Percentiles rank a stretch among this genome's conserved stretches.
These are phyloP conservation scores for Cottus gobio DNA, from an alignment of 2,113 vertebrate species.

Conservation along the genomic window DNA sequence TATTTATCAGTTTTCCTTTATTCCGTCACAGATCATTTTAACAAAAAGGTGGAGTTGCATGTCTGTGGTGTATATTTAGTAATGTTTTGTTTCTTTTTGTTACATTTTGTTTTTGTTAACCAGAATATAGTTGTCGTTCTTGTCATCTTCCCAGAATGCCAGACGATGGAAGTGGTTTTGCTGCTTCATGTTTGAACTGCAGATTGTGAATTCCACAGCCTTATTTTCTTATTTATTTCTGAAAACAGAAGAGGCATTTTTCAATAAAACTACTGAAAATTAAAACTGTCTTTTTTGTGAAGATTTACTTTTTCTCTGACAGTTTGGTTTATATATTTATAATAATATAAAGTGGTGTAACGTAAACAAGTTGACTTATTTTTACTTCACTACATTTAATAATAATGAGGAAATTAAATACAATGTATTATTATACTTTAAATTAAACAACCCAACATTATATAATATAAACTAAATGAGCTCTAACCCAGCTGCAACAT, in stretches of 20 bases:
- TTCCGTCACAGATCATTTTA: conserved; percentile 91
- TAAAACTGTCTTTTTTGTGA: conserved; percentile 7
- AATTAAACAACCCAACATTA: too few relatives aligned
- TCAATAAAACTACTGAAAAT: conserved; percentile 99
- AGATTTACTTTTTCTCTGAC: too few relatives aligned
- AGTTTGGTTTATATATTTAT: too few relatives aligned
- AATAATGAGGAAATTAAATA: too few relatives aligned
- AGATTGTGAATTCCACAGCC: conserved; percentile 99
- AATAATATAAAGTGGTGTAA: too few relatives aligned
- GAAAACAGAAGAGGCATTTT: conserved; percentile 99
- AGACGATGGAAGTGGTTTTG: conserved; percentile 94
- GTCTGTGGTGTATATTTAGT: conserved; percentile 99
- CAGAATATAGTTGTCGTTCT: conserved; percentile 89
- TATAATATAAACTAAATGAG: too few relatives aligned
- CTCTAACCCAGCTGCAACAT: too few relatives aligned
- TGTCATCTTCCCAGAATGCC: conserved; percentile 90
- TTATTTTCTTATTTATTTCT: conserved; percentile 99
- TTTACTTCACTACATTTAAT: too few relatives aligned
- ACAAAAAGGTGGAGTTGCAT: conserved; percentile 92
- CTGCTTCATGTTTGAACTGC: conserved; percentile 96
- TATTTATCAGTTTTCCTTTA: conserved; percentile 79
- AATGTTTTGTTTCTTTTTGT: conserved; percentile 65
- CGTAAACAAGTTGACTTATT: too few relatives aligned
- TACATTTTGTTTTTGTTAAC: conserved; percentile 76
- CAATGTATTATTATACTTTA: too few relatives aligned